phyloP scores from a whole-genome alignment of 2,888 invertebrate genomes.

The Eumerus sabulonum region DNA sequence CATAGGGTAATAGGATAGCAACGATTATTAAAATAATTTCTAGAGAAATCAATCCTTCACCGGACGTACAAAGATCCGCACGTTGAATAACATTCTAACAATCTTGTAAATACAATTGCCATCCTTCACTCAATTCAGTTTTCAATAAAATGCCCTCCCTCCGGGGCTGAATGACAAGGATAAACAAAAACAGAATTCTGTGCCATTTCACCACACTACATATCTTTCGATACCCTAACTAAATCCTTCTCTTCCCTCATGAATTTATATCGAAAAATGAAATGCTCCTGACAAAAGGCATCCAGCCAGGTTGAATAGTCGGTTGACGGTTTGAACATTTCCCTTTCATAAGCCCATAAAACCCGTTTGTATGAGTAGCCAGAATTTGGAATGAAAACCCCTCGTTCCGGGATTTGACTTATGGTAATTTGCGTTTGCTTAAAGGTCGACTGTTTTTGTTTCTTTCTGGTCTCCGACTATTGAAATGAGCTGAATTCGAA shows the following conservation, averaged over 20 bases:
- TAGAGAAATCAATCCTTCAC: no score
- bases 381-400: neutral
- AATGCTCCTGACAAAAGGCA: slow-evolving; percentile 23
- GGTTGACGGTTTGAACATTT: neutral
- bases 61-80: no score
- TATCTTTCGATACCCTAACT: slow-evolving; percentile 6
- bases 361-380: no score
- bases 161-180: slow-evolving; percentile 19
- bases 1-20: no score
- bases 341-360: neutral
- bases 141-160: slow-evolving; percentile 36
- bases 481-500: no score
- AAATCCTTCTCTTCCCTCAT: slow-evolving; percentile 41
- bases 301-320: neutral
- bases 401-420: neutral
- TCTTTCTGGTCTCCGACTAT: neutral
- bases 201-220: no score
- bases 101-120: neutral
- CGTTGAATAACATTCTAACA: no score
- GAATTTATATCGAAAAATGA: slow-evolving; percentile 65
- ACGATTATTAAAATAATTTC: no score
- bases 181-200: neutral
- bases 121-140: slow-evolving; percentile 46
- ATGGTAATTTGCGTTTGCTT: neutral
- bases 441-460: neutral